Evolutionary conservation across 2,888 invertebrate genomes (phyloP), one percentile per base, ranked within the genome.

Genomic region (Hipparchia semele): DNA sequence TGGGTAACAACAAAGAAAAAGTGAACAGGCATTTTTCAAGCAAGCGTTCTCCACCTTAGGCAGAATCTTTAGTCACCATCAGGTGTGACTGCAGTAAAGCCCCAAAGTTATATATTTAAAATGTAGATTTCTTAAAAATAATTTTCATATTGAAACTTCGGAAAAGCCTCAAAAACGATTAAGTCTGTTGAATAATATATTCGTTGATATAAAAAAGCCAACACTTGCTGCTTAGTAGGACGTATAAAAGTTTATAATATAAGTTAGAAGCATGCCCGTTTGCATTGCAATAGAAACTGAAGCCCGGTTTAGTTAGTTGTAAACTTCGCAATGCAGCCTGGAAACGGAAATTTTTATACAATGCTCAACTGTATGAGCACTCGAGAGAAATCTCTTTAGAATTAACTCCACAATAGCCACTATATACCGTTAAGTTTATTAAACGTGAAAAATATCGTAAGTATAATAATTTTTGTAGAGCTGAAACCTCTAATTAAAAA

Each of bases 211-310:
- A 62, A 13, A 64, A 64, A 64, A 64, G 9, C 64, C 49, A 23
- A 51, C 64, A 64, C 9, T 64, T 64, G 64, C 64, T 51, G 64
- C 64, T 64, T 46, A 64, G 49, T 64, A 10, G 64, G 49, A 9
- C 51, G 23, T 23, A 51, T 64, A 51, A 64, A 64, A 64, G 64
- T 64, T 23, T 10, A 51, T 49, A 64, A 51, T 23, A 64, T 13
- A 62, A 62, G 51, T 64, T 51, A 49, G 64, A 64, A 51, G 7
- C 64, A 10, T 64, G 64, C 64, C 23, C 49, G 64, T 64, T 64
- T 64, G 64, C 64, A 23, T 23, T 64, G 64, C 64, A 64, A 64
- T 51, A 64, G 13, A 64, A 64, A 64, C 64, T 51, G 64, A 64
- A 64, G 64, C 64, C 23, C 46, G n/a, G 64, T 9, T 64, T 51